Evolutionary conservation across 2,888 invertebrate genomes (phyloP).

Genomic region (Torymus tubicola): DNA sequence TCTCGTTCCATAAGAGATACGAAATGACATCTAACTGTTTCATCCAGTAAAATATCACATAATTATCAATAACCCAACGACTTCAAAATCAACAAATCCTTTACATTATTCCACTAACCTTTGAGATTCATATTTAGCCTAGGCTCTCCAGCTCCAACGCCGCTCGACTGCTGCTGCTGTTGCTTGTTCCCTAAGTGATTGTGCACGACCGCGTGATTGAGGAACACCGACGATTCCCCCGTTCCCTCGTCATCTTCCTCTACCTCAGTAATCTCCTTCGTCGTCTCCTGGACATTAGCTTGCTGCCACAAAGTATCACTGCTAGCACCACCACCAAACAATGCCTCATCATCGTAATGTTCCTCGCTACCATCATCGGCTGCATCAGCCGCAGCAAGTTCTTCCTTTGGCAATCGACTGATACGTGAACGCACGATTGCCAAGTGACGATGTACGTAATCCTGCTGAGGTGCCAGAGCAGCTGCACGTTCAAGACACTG

Average conservation of each 20-base stretch:
- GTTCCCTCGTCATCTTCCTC: too few relatives aligned
- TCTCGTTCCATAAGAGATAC: too few relatives aligned
- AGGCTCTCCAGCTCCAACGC: constrained; percentile 18
- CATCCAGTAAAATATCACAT: too few relatives aligned
- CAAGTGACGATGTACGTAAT: constrained; percentile 93
- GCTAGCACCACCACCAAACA: too few relatives aligned
- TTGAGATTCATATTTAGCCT: constrained; percentile 46
- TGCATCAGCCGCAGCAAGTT: constrained; percentile 65
- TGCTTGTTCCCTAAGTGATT: constrained; percentile 68
- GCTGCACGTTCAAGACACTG: constrained; percentile 90
- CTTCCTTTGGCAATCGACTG: constrained; percentile 70
- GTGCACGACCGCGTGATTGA: constrained; percentile 69
- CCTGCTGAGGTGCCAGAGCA: constrained; percentile 90
- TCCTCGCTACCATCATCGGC: constrained; percentile 58
- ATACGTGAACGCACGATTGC: constrained; percentile 89
- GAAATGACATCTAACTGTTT: too few relatives aligned
- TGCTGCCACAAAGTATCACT: too few relatives aligned
- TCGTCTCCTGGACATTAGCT: too few relatives aligned
- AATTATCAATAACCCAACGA: too few relatives aligned
- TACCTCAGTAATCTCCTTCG: too few relatives aligned
- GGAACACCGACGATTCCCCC: constrained; percentile 59
- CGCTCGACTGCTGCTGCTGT: constrained; percentile 5
- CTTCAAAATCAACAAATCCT: too few relatives aligned
- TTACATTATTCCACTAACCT: constrained; percentile 36
- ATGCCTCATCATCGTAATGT: constrained; percentile 66